Conservation (phyloP, 1,140 invertebrate species). For the Thalassaphorura encarpata region DNA sequence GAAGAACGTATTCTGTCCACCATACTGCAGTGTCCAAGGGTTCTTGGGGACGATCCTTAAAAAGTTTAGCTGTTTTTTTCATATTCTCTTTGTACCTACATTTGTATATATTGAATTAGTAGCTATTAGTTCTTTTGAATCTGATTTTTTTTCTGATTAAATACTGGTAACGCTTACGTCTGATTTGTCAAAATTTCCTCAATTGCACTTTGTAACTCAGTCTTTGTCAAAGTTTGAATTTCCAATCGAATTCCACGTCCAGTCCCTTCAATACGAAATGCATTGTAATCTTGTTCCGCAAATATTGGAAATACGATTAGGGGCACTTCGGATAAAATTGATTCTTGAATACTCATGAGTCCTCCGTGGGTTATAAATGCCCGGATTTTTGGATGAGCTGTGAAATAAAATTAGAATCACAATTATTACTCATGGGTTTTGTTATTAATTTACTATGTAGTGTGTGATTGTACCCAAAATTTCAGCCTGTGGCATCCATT, state of each 20-base stretch:
- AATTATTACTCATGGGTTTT: not conserved
- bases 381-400: slow-evolving; percentile 43
- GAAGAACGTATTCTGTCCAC: slow-evolving; percentile 48
- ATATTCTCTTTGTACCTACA: slow-evolving; percentile 1
- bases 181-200: slow-evolving; percentile 6
- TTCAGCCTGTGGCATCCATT: slow-evolving; percentile 29
- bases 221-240: slow-evolving; percentile 3
- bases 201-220: slow-evolving; percentile 17
- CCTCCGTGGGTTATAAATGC: slow-evolving; percentile 41
- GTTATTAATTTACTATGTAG: not conserved
- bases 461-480: slow-evolving; percentile 14
- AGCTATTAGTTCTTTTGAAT: not conserved
- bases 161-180: not conserved
- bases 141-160: not conserved
- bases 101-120: no score
- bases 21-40: slow-evolving; percentile 40
- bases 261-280: slow-evolving; percentile 15
- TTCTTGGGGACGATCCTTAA: slow-evolving; percentile 35
- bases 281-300: slow-evolving; percentile 36
- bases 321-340: slow-evolving; percentile 37
- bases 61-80: not conserved
- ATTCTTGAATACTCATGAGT: slow-evolving; percentile 38
- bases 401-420: not conserved
- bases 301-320: slow-evolving; percentile 38
- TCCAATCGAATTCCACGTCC: slow-evolving; percentile 21